These are phyloP conservation scores for Trachurus trachurus DNA, from an alignment of 2,797 vertebrate genomes.

Conservation along the genomic window DNA sequence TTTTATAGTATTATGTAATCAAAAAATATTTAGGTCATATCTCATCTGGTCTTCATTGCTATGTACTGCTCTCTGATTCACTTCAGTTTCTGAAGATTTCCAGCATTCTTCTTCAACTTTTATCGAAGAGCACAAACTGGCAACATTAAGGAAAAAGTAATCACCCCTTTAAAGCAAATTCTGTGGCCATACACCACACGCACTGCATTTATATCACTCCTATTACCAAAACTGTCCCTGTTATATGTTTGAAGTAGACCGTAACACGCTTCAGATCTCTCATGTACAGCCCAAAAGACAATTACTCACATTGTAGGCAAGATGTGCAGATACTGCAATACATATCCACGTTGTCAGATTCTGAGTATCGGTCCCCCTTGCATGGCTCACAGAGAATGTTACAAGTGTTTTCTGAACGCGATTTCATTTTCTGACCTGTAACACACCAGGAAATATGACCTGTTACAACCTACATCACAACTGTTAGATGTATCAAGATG, in stretches of 20 bases:
- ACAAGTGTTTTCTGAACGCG: rapidly evolving
- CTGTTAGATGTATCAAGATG: neutral
- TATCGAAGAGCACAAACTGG: neutral
- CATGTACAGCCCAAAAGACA: neutral
- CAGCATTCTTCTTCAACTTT: neutral
- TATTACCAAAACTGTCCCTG: neutral
- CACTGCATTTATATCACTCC: neutral
- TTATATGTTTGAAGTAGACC: neutral
- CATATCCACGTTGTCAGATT: neutral
- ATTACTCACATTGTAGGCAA: slow-evolving; percentile 74
- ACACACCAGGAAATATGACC: slow-evolving; percentile 9
- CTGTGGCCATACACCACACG: neutral
- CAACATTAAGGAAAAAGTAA: neutral
- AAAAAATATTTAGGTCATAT: slow-evolving; percentile 7
- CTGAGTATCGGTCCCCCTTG: rapidly evolving
- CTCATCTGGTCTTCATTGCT: neutral
- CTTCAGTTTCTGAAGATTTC: neutral
- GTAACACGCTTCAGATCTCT: neutral
- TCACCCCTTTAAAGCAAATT: neutral
- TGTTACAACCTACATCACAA: neutral
- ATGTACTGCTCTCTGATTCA: neutral
- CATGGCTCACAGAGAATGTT: neutral
- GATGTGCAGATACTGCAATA: slow-evolving; percentile 20
- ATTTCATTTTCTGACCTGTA: slow-evolving; percentile 39
- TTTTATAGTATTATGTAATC: slow-evolving; percentile 28